Base-by-base conservation (phyloP, 2,888 invertebrate species). In the Pristionchus mayeri region DNA sequence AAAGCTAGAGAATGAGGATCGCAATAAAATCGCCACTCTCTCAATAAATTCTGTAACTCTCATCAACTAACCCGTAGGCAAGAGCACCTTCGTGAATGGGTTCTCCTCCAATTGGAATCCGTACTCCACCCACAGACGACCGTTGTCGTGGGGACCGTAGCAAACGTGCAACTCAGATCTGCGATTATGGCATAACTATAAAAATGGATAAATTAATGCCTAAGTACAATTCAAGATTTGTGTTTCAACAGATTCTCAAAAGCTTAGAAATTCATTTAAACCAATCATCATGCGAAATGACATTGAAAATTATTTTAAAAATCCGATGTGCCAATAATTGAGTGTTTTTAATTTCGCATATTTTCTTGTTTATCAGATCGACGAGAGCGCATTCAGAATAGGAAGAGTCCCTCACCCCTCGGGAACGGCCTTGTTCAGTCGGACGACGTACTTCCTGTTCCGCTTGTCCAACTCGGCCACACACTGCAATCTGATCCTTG, bases 131-230 rank as follows among this genome's bases (percentile, higher is more conserved):
- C 93, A 90, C 13, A 94, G 91, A 18, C 91, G 91, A 7, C 89
- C 87, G 87, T 94, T 94, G 86, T 92, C 92, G 89, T 94, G 94
- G 30, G 93, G 90, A 37, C 94, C 94, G 88, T 94, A 94, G 82
- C 91, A 93, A 71, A 94, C 93, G 87, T 93, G 93, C 0, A 88
- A 27, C 30, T 80, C 76, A 7, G 48, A 50, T 13, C 80, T 88
- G 84, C 4, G n/a, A n/a, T n/a, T n/a, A n/a, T n/a, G n/a, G n/a
- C n/a, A n/a, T n/a, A n/a, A n/a, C n/a, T n/a, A n/a, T n/a, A n/a
- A n/a, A n/a, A n/a, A n/a, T 44, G 44, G 13, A 44, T 44, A 44
- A 13, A 30, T n/a, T n/a, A n/a, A n/a, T n/a, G n/a, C n/a, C n/a
- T n/a, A n/a, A n/a, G n/a, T n/a, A n/a, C n/a, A n/a, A n/a, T n/a